Percentiles rank a stretch among this genome's conserved stretches.
These are phyloP conservation scores for Alcis repandata DNA, from an alignment of 2,888 invertebrate genomes.

Conservation along the genomic window DNA sequence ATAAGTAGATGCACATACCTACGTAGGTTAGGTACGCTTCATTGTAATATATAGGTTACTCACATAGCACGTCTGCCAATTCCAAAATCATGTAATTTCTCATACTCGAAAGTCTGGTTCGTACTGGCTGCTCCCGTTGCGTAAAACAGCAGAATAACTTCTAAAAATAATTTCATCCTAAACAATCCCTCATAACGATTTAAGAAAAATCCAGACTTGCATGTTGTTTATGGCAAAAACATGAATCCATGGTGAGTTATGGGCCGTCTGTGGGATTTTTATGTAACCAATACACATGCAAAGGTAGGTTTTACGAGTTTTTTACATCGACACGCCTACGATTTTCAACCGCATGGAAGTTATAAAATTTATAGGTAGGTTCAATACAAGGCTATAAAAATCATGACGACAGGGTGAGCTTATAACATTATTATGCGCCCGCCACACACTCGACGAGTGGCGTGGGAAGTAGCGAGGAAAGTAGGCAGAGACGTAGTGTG, in stretches of 20 bases:
- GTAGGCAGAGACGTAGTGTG: no score
- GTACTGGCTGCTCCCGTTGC: conserved; percentile 43
- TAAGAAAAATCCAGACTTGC: conserved; percentile 49
- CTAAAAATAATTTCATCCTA: conserved; percentile 56
- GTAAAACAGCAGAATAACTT: conserved; percentile 49
- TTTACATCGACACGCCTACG: conserved; percentile 61
- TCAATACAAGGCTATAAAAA: conserved; percentile 39
- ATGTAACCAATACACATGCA: conserved; percentile 54
- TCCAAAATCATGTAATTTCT: conserved; percentile 57
- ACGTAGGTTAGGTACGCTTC: not conserved
- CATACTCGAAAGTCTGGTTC: conserved; percentile 61
- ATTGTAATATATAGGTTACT: conserved; percentile 41
- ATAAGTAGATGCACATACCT: not conserved
- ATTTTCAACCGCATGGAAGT: conserved; percentile 57
- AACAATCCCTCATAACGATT: conserved; percentile 55
- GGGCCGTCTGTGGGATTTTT: conserved; percentile 56
- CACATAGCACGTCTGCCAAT: conserved; percentile 59
- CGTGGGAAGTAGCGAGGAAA: no score
- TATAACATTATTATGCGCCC: not conserved
- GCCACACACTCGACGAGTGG: no score
- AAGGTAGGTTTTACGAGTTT: conserved; percentile 54
- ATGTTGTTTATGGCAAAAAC: conserved; percentile 56
- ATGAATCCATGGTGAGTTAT: conserved; percentile 59
- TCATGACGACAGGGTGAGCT: not conserved
- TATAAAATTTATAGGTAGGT: conserved; percentile 49